Conservation (phyloP, 1,140 invertebrate genomes). For the Diachasma alloeum region DNA sequence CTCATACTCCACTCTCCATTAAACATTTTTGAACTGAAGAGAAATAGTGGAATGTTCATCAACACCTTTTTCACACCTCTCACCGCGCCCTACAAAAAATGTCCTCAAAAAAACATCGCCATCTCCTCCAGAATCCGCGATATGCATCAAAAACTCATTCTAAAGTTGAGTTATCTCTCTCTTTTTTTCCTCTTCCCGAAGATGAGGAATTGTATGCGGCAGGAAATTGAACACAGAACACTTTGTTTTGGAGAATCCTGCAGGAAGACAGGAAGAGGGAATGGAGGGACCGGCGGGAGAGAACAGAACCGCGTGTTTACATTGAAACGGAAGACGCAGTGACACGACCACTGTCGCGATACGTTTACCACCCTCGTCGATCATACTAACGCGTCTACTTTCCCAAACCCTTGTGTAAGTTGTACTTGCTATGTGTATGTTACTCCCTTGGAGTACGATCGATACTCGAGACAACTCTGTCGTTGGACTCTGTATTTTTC, state of each 20-base stretch:
- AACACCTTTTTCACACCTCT: too few species aligned
- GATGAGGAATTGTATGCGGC: not conserved
- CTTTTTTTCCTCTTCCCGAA: not conserved
- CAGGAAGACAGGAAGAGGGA: too few species aligned
- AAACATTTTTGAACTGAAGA: too few species aligned
- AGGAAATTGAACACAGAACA: not conserved
- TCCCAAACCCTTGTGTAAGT: not conserved
- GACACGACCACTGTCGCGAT: not conserved
- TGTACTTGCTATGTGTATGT: conserved; percentile 11
- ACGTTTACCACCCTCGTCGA: conserved; percentile 14
- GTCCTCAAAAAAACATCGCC: too few species aligned
- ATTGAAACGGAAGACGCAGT: not conserved
- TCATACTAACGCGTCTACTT: conserved; percentile 12
- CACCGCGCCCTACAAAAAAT: too few species aligned
- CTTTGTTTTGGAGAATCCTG: not conserved
- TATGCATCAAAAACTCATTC: too few species aligned
- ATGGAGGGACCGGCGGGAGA: too few species aligned
- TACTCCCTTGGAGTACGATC: conserved; percentile 12
- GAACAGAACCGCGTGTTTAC: not conserved
- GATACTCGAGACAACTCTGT: conserved; percentile 18
- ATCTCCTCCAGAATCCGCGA: too few species aligned
- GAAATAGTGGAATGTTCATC: too few species aligned
- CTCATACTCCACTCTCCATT: too few species aligned
- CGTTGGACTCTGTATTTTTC: not conserved
- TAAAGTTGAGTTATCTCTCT: too few species aligned